Conservation (phyloP, 2,888 invertebrate species). For the Vanessa cardui region DNA sequence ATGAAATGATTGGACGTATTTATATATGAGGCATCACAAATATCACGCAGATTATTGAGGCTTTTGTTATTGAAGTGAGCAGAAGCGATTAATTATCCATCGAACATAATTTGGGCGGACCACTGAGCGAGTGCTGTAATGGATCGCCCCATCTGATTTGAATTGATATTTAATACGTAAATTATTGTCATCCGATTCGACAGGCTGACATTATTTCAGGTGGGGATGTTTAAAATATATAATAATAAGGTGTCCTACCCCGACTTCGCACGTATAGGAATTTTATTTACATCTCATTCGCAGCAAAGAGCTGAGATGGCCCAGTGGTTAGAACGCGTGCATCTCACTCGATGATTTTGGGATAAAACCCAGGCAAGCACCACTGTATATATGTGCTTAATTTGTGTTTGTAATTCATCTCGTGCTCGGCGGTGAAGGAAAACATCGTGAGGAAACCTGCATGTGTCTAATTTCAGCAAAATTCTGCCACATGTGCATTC, state of each 20-base stretch:
- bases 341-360: too few relatives aligned
- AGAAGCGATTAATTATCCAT: constrained; percentile 79
- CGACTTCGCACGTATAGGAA: too few relatives aligned
- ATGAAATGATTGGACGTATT: constrained; percentile 20
- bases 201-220: constrained; percentile 14
- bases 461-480: too few relatives aligned
- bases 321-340: too few relatives aligned
- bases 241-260: not conserved
- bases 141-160: constrained; percentile 58
- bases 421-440: too few relatives aligned
- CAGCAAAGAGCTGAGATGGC: too few relatives aligned
- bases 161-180: constrained; percentile 53
- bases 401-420: too few relatives aligned
- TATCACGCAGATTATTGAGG: constrained; percentile 34
- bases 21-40: constrained; percentile 16
- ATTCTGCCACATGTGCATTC: too few relatives aligned
- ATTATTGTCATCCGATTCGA: constrained; percentile 23
- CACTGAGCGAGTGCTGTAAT: constrained; percentile 59
- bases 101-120: constrained; percentile 81
- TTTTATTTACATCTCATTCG: too few relatives aligned
- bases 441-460: too few relatives aligned
- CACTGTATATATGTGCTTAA: too few relatives aligned
- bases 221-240: constrained; percentile 32
- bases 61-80: constrained; percentile 64
- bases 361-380: too few relatives aligned